These are phyloP conservation scores for Pluvianellus socialis DNA, from an alignment of 2,113 vertebrate genomes.

Conservation along the genomic window DNA sequence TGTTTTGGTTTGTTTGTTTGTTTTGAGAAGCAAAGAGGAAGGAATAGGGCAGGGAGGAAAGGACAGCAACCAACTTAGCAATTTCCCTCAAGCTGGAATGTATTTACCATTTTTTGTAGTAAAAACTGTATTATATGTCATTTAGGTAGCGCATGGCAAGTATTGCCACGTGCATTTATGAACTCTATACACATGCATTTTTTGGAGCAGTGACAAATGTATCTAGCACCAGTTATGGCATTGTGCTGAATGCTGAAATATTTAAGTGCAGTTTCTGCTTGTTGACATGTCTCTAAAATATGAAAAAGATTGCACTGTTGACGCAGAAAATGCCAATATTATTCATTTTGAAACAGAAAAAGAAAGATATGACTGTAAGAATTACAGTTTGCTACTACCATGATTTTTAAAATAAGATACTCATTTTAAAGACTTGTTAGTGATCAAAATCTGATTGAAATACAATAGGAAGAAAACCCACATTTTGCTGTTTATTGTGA, in stretches of 20 bases:
- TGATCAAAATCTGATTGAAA: background rate
- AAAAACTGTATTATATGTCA: background rate
- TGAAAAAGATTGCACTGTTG: background rate
- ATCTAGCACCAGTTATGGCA: background rate
- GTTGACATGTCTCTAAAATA: conserved; percentile 3
- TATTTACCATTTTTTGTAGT: background rate
- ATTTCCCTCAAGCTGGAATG: background rate
- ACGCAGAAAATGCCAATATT: background rate
- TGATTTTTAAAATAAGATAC: background rate
- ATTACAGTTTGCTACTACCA: background rate
- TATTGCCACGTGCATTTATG: background rate
- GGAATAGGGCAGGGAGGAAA: background rate
- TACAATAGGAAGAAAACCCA: background rate
- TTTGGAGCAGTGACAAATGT: background rate
- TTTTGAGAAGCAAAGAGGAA: background rate
- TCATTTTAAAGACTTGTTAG: background rate
- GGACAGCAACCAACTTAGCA: background rate
- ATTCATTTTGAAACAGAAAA: background rate
- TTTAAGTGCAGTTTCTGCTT: conserved; percentile 19
- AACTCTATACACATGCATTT: background rate
- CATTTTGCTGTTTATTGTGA: background rate
- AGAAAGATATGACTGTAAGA: background rate
- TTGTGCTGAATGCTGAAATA: background rate
- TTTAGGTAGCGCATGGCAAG: background rate
- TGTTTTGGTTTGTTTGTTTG: background rate